Evolutionary conservation across 2,888 invertebrate genomes (phyloP), one percentile per base, ranked within the genome.

Genomic region (Aporophyla lueneburgensis): DNA sequence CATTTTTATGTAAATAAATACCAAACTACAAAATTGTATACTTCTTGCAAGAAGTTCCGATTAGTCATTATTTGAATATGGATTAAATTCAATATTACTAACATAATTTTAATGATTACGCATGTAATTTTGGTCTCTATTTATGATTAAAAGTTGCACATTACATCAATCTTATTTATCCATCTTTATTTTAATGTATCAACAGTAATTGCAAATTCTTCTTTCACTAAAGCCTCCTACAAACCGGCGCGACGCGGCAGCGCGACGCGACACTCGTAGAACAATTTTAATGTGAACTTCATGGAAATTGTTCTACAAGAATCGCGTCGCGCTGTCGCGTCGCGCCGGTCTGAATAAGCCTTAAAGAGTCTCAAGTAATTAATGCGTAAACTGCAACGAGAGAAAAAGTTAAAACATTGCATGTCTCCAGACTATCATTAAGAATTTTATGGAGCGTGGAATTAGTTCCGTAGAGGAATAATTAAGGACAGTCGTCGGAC

Each of bases 381-480:
- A 49, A 59, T 54, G 27, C 27, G 21, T 54, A 76, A 71, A 84
- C 19, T 72, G 65, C 54, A 78, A 67, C 33, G 10, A 70, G 43
- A 21, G 67, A 69, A 75, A 65, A 33, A 54, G 19, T 68, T 24
- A 58, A 76, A 72, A 68, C 63, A 65, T 62, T 76, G 68, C 81
- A 71, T 67, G 59, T 65, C 80, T 56, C 58, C 53, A 74, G 71
- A 74, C 73, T 59, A 53, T 76, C 81, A 74, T 86, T 86, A 87
- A 65, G 73, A 84, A 71, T 80, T 81, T 86, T 84, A 87, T 84
- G 73, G 74, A 16, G 65, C 87, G 73, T 87, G 59, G 71, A 86
- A 87, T 70, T 76, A 76, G 78, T 76, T 81, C 74, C 56, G 71
- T 61, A 63, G 75, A 66, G 74, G 79, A 75, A 80, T 86, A 87